A percentile compares a stretch with the other conserved stretches of the same genome.
Evolutionary conservation across 1,140 invertebrate species (phyloP).

Genomic region (Philopotamus ludificatus): DNA sequence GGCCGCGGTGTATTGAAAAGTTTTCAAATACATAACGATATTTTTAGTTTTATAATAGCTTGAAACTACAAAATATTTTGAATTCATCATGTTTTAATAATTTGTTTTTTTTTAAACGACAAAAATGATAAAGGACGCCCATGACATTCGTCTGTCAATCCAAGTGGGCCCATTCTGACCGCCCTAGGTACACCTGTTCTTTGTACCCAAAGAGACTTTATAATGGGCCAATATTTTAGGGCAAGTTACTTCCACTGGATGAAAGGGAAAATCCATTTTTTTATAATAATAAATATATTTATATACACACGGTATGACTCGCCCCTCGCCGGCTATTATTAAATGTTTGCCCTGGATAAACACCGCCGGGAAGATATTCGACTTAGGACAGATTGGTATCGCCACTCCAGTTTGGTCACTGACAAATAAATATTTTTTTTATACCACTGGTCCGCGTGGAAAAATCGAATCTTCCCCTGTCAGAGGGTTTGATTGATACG

Average conservation of each 20-base stretch:
- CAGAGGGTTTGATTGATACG: conserved; percentile 11
- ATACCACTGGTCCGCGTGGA: background rate
- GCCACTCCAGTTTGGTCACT: background rate
- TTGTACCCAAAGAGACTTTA: conserved; percentile 41
- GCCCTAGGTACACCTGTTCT: conserved; percentile 34
- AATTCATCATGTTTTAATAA: background rate
- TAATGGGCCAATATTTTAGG: conserved; percentile 41
- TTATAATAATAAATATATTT: no score
- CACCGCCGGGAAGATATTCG: conserved; percentile 21
- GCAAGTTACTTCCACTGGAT: conserved; percentile 15
- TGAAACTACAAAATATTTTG: no score
- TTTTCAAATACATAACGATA: no score
- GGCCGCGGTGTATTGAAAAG: no score
- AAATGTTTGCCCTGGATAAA: conserved; percentile 37
- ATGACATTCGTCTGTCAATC: conserved; percentile 19
- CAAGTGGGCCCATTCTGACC: conserved; percentile 13
- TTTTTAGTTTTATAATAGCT: no score
- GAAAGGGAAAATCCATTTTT: conserved; percentile 21
- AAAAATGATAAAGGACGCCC: background rate
- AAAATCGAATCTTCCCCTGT: background rate
- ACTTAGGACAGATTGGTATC: conserved; percentile 5
- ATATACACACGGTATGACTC: conserved; percentile 22
- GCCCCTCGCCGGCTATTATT: conserved; percentile 31
- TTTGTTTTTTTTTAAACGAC: background rate
- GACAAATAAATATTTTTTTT: background rate